A percentile compares a stretch with the other conserved stretches of the same genome.
phyloP scores from a whole-genome alignment of 2,797 vertebrate species.

The Somateria mollissima region DNA sequence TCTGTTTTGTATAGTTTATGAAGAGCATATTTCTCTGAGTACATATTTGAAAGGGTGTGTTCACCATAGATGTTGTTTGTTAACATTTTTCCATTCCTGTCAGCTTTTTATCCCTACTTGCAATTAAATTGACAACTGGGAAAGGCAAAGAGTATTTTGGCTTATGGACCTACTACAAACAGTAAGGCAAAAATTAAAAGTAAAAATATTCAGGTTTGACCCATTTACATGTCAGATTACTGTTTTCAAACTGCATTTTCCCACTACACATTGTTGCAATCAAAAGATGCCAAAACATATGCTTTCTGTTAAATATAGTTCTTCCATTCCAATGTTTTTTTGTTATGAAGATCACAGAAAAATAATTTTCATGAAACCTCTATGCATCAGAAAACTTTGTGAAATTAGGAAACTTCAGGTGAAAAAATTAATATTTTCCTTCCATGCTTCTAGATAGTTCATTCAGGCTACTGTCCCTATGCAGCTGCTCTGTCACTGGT shows the following conservation, averaged over 20 bases:
- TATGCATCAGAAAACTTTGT: background rate
- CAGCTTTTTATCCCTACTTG: background rate
- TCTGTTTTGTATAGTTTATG: background rate
- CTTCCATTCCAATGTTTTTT: constrained; percentile 17
- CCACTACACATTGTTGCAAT: background rate
- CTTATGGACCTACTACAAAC: background rate
- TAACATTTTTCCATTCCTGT: background rate
- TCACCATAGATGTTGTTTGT: background rate
- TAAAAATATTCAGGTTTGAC: background rate
- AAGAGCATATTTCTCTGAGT: background rate
- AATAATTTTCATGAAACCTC: constrained; percentile 16
- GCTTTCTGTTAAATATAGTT: constrained; percentile 48
- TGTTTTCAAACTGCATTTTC: background rate
- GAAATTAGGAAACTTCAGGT: background rate
- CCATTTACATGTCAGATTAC: background rate
- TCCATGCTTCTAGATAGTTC: background rate
- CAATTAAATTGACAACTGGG: background rate
- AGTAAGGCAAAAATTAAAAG: background rate
- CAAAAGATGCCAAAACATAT: constrained; percentile 50
- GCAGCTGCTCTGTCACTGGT: background rate
- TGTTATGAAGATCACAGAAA: constrained; percentile 28
- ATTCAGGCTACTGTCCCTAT: background rate
- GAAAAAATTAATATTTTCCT: background rate
- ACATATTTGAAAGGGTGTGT: background rate
- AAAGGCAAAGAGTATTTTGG: background rate